phyloP scores from a whole-genome alignment of 2,797 vertebrate genomes.

The Phataginus tetradactyla region DNA sequence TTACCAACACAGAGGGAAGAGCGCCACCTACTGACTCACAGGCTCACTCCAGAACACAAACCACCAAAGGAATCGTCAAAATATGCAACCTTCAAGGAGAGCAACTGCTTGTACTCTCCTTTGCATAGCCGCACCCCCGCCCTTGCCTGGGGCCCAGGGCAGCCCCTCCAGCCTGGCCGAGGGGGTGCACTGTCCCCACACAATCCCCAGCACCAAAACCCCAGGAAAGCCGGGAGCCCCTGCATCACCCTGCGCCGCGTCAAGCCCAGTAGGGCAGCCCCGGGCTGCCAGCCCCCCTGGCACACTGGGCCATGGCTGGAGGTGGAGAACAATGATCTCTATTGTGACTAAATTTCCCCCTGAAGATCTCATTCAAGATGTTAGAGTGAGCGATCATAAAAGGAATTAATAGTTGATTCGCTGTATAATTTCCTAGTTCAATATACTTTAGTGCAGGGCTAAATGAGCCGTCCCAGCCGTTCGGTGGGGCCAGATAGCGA shows the following conservation, averaged over 20 bases:
- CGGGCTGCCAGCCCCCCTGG: slow-evolving; percentile 65
- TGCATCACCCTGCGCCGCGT: background rate
- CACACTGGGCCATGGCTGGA: slow-evolving; percentile 80
- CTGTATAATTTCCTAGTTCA: slow-evolving; percentile 94
- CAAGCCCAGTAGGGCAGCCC: slow-evolving; percentile 58
- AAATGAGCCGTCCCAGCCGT: slow-evolving; percentile 92
- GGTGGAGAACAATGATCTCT: slow-evolving; percentile 89
- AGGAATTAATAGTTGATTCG: slow-evolving; percentile 93
- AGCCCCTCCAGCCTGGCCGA: background rate
- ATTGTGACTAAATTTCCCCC: slow-evolving; percentile 91
- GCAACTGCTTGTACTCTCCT: background rate
- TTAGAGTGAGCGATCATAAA: slow-evolving; percentile 92
- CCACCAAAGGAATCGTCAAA: background rate
- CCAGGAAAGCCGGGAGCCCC: background rate
- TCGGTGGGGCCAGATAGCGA: slow-evolving; percentile 90
- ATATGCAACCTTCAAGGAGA: background rate
- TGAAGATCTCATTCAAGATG: slow-evolving; percentile 90
- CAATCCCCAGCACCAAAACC: background rate
- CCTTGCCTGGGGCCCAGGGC: rapidly evolving
- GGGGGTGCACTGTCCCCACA: too few relatives aligned
- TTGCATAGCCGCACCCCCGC: background rate
- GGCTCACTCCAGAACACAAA: background rate
- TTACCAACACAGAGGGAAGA: slow-evolving; percentile 67
- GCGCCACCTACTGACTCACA: slow-evolving; percentile 72
- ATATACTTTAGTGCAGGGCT: slow-evolving; percentile 92